Percentiles rank a stretch among this genome's conserved stretches.
phyloP scores from a whole-genome alignment of 2,888 invertebrate genomes.

The Tinea pellionella region DNA sequence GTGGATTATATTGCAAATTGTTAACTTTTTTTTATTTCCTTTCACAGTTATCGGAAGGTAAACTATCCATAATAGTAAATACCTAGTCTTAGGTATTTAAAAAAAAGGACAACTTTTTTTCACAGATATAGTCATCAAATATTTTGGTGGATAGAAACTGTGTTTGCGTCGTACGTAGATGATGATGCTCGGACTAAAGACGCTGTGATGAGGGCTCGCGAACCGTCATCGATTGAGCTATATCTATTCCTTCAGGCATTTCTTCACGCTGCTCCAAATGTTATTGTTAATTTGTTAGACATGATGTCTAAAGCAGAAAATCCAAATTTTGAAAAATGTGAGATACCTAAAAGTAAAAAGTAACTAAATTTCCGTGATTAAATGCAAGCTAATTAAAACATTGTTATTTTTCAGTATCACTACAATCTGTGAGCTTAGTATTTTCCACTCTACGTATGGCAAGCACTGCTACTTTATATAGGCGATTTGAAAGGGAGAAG shows the following conservation, averaged over 20 bases:
- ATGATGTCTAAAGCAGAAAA: slow-evolving; percentile 71
- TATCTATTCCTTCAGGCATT: slow-evolving; percentile 84
- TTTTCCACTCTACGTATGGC: slow-evolving; percentile 77
- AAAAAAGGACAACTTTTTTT: too few relatives aligned
- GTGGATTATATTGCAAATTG: slow-evolving; percentile 55
- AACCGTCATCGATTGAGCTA: slow-evolving; percentile 78
- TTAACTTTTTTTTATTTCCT: slow-evolving; percentile 67
- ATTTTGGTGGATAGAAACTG: slow-evolving; percentile 81
- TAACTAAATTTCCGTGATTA: too few relatives aligned
- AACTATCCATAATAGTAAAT: slow-evolving; percentile 5
- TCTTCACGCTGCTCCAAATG: slow-evolving; percentile 80
- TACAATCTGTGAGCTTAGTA: slow-evolving; percentile 75
- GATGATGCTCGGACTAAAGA: slow-evolving; percentile 71
- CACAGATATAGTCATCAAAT: slow-evolving; percentile 76
- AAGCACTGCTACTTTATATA: slow-evolving; percentile 76
- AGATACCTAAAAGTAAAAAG: slow-evolving; percentile 18
- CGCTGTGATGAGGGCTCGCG: slow-evolving; percentile 69
- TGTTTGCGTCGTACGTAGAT: slow-evolving; percentile 58
- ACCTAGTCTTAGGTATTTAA: too few relatives aligned
- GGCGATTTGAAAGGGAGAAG: slow-evolving; percentile 83
- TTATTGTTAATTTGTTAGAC: slow-evolving; percentile 66
- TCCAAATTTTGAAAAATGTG: slow-evolving; percentile 75
- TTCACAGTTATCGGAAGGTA: slow-evolving; percentile 74
- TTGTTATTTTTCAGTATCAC: slow-evolving; percentile 59
- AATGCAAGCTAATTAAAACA: too few relatives aligned